Percentiles rank a stretch among this genome's conserved stretches.
These are phyloP conservation scores for Bubalus kerabau DNA, from an alignment of 2,113 vertebrate genomes.

Conservation along the genomic window DNA sequence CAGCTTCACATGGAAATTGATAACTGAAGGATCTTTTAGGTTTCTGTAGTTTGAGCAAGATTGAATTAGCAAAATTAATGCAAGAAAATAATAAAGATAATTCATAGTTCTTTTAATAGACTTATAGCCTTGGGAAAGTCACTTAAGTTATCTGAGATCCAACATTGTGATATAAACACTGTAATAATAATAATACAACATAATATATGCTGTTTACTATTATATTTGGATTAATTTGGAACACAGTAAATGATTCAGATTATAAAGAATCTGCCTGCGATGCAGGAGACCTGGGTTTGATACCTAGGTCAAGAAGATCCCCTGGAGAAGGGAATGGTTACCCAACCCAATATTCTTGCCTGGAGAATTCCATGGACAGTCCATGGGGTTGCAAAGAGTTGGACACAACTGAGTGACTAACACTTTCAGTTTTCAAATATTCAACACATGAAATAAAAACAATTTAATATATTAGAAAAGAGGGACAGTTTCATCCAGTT, in stretches of 20 bases:
- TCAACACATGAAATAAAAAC: background rate
- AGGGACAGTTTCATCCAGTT: background rate
- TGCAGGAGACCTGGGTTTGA: background rate
- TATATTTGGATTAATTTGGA: background rate
- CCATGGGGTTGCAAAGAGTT: fast-evolving
- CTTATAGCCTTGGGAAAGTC: background rate
- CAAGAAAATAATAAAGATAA: background rate
- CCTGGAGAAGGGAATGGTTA: background rate
- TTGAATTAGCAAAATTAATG: background rate
- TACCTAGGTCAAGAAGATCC: background rate
- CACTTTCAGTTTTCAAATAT: background rate
- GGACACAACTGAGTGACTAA: background rate
- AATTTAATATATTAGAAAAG: background rate
- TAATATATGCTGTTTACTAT: background rate
- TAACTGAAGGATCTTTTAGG: background rate
- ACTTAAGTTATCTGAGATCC: background rate
- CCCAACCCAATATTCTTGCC: background rate
- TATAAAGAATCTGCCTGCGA: background rate
- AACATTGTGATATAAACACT: background rate
- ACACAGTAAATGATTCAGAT: background rate
- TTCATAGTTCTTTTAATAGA: background rate
- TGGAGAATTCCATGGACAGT: background rate
- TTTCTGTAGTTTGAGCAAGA: background rate
- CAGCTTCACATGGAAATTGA: background rate
- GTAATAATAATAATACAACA: background rate